phyloP scores from a whole-genome alignment of 2,888 invertebrate genomes.

The Tupiocoris notatus region DNA sequence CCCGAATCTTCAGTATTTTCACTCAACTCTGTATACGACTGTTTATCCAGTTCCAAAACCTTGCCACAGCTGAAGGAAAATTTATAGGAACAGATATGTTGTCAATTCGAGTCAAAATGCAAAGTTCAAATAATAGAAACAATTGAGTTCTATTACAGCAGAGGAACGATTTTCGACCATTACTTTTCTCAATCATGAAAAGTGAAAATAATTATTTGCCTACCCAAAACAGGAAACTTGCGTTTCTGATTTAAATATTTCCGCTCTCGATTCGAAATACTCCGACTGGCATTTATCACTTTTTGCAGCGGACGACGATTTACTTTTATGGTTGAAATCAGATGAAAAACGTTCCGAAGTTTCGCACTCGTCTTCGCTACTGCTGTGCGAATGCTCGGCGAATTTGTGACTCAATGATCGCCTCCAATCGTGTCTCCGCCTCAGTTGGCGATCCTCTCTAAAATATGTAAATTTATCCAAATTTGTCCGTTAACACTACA shows the following conservation, averaged over 20 bases:
- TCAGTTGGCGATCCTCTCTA: not conserved
- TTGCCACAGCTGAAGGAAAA: too few species aligned
- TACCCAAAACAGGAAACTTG: not conserved
- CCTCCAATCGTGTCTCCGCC: not conserved
- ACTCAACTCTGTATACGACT: not conserved
- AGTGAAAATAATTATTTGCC: not conserved
- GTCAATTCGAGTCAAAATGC: too few species aligned
- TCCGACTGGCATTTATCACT: not conserved
- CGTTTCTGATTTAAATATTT: not conserved
- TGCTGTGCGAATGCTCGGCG: not conserved
- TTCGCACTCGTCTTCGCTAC: not conserved
- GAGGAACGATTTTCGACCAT: too few species aligned
- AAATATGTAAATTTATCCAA: too few species aligned
- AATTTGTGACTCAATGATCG: not conserved
- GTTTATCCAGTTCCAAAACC: too few species aligned
- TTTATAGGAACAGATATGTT: too few species aligned
- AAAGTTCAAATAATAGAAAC: too few species aligned
- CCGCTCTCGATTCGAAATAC: not conserved
- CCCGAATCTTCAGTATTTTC: not conserved
- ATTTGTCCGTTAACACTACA: too few species aligned
- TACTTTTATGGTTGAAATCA: not conserved
- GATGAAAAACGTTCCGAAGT: not conserved
- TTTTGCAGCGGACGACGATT: not conserved
- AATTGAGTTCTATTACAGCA: too few species aligned
- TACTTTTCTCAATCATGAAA: not conserved